Percentiles rank a stretch among this genome's conserved stretches.
Conservation (phyloP, 2,113 vertebrate genomes). For the Bagarius yarrelli region DNA sequence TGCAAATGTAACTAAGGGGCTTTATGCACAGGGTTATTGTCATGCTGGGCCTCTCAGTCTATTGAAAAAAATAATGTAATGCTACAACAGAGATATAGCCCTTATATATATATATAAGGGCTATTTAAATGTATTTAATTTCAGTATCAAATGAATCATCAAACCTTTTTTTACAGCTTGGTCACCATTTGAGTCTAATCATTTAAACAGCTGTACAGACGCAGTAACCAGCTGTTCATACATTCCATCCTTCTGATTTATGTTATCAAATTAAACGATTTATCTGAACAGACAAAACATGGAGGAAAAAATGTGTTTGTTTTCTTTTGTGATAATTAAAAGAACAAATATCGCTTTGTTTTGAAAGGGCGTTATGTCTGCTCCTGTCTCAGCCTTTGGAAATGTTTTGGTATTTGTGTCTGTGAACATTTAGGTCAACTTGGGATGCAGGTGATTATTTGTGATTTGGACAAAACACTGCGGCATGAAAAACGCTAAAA, state of each 20-base stretch:
- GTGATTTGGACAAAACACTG: background rate
- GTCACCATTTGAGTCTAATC: conserved; percentile 21
- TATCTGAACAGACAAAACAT: background rate
- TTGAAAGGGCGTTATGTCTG: background rate
- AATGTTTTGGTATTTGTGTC: background rate
- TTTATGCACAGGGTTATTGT: no score
- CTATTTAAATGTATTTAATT: background rate
- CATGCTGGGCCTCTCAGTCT: no score
- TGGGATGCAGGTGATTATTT: background rate
- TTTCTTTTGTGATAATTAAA: background rate
- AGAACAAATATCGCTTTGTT: background rate
- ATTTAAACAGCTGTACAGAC: background rate
- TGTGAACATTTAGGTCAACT: background rate
- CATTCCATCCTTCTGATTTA: background rate
- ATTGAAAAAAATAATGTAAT: no score
- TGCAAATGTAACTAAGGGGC: no score
- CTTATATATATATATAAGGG: no score
- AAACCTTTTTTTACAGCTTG: background rate
- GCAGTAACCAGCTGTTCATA: conserved; percentile 22
- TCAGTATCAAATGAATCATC: background rate
- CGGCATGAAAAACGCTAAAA: background rate
- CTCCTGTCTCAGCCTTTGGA: background rate
- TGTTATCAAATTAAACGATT: background rate
- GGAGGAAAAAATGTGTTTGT: background rate
- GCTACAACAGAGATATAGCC: no score